Conservation (phyloP, 2,113 vertebrate species). For the Fukomys damarensis region DNA sequence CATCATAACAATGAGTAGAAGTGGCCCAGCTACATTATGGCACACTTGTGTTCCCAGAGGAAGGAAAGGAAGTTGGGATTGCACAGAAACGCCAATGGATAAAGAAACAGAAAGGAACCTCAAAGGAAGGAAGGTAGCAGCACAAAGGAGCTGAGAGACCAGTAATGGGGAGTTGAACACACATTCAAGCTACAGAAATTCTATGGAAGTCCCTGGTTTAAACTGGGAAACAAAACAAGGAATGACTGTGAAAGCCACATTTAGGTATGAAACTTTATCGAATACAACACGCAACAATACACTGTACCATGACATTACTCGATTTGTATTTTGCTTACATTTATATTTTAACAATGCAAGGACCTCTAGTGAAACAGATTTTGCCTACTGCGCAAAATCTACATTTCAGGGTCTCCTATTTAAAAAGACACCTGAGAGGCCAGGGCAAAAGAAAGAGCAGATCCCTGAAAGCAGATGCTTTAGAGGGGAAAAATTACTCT, state of each 20-base stretch:
- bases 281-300: background rate
- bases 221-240: background rate
- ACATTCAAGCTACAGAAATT: background rate
- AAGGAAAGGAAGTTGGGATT: background rate
- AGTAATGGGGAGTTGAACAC: background rate
- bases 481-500: background rate
- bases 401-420: background rate
- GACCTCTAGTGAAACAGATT: background rate
- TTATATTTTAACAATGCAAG: background rate
- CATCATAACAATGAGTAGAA: background rate
- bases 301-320: background rate
- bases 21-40: rapidly evolving
- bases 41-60: background rate
- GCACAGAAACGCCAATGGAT: background rate
- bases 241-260: background rate
- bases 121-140: background rate
- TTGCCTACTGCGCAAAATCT: background rate
- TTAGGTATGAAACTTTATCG: background rate
- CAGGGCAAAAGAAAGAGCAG: background rate
- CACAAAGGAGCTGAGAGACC: background rate
- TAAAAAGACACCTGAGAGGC: background rate
- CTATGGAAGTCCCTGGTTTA: background rate
- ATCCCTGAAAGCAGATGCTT: background rate
- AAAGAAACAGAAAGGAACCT: background rate
- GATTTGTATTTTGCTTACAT: background rate